phyloP scores from a whole-genome alignment of 2,113 vertebrate genomes.

The Laterallus jamaicensis region DNA sequence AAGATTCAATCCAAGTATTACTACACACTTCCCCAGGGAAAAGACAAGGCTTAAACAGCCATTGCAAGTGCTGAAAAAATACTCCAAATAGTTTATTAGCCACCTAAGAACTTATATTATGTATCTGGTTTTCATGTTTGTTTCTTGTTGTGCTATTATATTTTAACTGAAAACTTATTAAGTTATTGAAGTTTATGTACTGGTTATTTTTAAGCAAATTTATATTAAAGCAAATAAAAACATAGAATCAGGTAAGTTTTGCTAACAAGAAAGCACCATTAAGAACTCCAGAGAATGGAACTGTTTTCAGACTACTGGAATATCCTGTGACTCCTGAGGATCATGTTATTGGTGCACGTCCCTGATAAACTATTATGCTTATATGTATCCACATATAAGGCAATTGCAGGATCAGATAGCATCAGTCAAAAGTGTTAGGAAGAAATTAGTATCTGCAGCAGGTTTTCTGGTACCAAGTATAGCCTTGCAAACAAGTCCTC shows the following conservation, averaged over 20 bases:
- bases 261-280: background rate
- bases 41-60: background rate
- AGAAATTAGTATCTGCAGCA: background rate
- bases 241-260: background rate
- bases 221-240: background rate
- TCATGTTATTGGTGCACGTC: background rate
- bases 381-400: background rate
- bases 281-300: background rate
- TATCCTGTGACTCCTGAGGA: background rate
- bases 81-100: background rate
- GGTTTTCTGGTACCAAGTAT: background rate
- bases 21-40: background rate
- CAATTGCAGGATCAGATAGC: no score
- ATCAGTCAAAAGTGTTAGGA: background rate
- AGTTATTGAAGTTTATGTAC: background rate
- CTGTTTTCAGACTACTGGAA: background rate
- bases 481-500: background rate
- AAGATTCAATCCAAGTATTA: background rate
- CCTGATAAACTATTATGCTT: background rate
- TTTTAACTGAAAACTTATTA: background rate
- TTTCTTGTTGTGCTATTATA: background rate
- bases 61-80: background rate
- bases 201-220: background rate
- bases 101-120: background rate
- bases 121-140: background rate